Evolutionary conservation across 2,797 vertebrate species (phyloP), one percentile per base, ranked within the genome.

Genomic region (Cryptoblepharus egeriae): DNA sequence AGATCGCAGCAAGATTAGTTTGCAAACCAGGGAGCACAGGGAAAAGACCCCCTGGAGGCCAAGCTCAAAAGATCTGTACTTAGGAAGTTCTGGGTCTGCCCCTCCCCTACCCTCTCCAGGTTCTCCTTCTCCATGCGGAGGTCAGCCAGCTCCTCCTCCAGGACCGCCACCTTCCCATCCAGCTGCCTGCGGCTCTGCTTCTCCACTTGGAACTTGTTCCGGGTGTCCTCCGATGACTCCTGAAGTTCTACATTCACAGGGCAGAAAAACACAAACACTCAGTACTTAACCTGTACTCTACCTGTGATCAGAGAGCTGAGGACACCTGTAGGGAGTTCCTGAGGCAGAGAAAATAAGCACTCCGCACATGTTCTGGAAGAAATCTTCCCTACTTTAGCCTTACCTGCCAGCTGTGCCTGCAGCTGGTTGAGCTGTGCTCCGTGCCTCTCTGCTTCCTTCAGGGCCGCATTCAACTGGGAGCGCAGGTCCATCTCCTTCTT

Each of bases 141-240:
- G 90, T 99, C 98, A 6, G 94, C 92, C 60, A 98, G 77, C 73
- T 99, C 98, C 61, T 99, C 98, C 79, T 99, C 98, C 91, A 97
- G 8, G 1, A 93, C 92, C 9, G 82, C 90, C n/a, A 97, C 90
- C 86, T 91, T 97, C 77, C 97, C 93, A 70, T 98, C 97, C 80
- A 96, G 92, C 86, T 98, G 97, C 71, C 95, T 97, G 55, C 98
- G 96, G 74, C 90, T 96, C 85, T 98, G 98, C 88, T 98, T 99
- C 94, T 99, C 98, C 6, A 89, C 93, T 93, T 94, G 97, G 93
- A 96, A 94, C 89, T 94, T 97, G 69, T 82, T 87, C 93, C 96
- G 97, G 24, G 91, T 82, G 61, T 95, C 94, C 77, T 97, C 96
- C 20, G 95, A 96, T 1, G 86, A 85, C 88, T 98, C 97, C 28